Evolutionary conservation across 2,113 vertebrate genomes (phyloP), one percentile per base, ranked within the genome.

Genomic region (Stomatorhinus ivindoensis): DNA sequence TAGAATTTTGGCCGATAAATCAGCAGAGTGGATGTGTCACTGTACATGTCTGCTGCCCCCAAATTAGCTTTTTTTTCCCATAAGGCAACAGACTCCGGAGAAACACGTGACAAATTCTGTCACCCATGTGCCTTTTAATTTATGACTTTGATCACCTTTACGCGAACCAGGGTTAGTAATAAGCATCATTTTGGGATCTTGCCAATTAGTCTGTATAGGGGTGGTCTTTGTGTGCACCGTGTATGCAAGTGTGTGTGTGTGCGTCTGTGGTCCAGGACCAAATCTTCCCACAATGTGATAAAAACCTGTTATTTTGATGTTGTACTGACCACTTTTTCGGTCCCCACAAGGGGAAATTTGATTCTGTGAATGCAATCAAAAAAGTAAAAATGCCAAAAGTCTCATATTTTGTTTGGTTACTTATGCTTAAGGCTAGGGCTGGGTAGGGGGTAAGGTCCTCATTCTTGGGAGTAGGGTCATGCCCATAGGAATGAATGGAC

Each of bases 181-280:
- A 24, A 47, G 44, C 17, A 47, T 44, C 8, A 44, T n/a, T 84
- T 44, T 84, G 82, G 44, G 42, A 3, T 44, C 39, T 39, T 44
- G 15, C 4, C 44, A 44, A 21, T 87, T 17, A 53, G 50, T 35
- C 19, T 87, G 85, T 84, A 42, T 84, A 47, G 19, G 82, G 39
- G 82, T 86, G 73, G 82, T 76, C 44, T 50, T 44, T 88, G 88
- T 65, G 3, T 69, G 61, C 61, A 69, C n/a, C 3, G 27, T 88
- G 46, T 47, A n/a, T 89, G 27, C 44, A 61, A 27, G 47, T 89
- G 47, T 89, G 10, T 50, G 73, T 83, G 46, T 89, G 46, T 89
- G 73, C 48, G 19, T 55, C 19, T 55, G 53, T 55, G 1, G 53
- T 55, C 53, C 53, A 21, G 17, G 17, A 55, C 51, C 19, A 55